phyloP scores from a whole-genome alignment of 2,113 vertebrate species.

The Atractosteus spatula region DNA sequence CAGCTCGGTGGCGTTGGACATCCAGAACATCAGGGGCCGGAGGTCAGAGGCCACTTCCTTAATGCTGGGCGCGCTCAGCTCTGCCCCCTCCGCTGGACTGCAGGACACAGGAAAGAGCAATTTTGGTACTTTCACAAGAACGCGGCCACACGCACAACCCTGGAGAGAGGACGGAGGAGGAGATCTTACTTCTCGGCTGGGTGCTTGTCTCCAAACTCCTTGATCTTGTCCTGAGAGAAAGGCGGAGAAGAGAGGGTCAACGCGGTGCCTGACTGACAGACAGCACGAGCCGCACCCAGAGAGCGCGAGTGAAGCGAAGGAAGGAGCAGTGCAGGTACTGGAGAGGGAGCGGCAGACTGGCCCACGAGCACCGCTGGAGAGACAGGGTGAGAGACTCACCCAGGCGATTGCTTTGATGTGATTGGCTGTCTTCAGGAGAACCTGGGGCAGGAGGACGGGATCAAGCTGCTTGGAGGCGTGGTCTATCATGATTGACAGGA shows the following conservation, averaged over 20 bases:
- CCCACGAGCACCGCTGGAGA: too few relatives aligned
- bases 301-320: too few relatives aligned
- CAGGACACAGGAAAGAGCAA: neutral
- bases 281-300: too few relatives aligned
- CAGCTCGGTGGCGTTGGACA: constrained; percentile 90
- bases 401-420: constrained; percentile 85
- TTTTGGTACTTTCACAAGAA: too few relatives aligned
- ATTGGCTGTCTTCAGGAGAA: constrained; percentile 80
- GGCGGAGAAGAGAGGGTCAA: constrained; percentile 52
- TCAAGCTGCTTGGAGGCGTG: constrained; percentile 81
- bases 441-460: constrained; percentile 76
- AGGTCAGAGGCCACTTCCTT: constrained; percentile 81
- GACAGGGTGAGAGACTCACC: constrained; percentile 60
- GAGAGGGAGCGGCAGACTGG: too few relatives aligned
- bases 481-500: constrained; percentile 85
- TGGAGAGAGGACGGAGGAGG: too few relatives aligned
- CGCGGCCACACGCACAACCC: too few relatives aligned
- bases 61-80: constrained; percentile 62
- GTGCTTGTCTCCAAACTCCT: constrained; percentile 91
- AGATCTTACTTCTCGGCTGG: constrained; percentile 85
- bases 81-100: constrained; percentile 68
- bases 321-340: too few relatives aligned
- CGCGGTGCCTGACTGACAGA: constrained; percentile 27
- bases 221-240: constrained; percentile 82
- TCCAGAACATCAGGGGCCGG: constrained; percentile 86